Percentiles rank a stretch among this genome's conserved stretches.
Evolutionary conservation across 2,797 vertebrate species (phyloP).

Genomic region (Gila robusta): DNA sequence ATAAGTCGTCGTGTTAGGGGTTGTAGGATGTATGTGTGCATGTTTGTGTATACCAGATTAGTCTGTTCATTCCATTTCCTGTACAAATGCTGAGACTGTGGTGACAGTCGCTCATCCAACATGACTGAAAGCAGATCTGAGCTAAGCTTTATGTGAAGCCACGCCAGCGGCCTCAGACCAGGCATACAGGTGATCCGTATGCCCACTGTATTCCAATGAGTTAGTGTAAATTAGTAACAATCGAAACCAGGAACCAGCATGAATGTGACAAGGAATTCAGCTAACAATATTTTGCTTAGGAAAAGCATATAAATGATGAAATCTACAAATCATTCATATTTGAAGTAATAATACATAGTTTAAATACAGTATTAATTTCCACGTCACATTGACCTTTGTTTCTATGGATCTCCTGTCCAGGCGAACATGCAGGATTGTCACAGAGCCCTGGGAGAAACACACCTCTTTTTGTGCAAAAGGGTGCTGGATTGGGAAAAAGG

Average conservation of each 20-base stretch:
- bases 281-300: slow-evolving; percentile 35
- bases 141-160: slow-evolving; percentile 31
- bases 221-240: slow-evolving; percentile 69
- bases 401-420: slow-evolving; percentile 69
- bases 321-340: slow-evolving; percentile 6
- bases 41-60: slow-evolving; percentile 31
- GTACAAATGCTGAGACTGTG: slow-evolving; percentile 16
- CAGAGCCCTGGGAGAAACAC: slow-evolving; percentile 66
- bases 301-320: background rate
- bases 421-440: slow-evolving; percentile 78
- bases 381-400: slow-evolving; percentile 75
- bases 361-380: slow-evolving; percentile 59
- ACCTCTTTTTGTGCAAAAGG: slow-evolving; percentile 53
- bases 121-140: slow-evolving; percentile 45
- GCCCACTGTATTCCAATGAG: slow-evolving; percentile 46
- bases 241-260: slow-evolving; percentile 66
- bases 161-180: slow-evolving; percentile 39
- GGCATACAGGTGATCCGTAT: slow-evolving; percentile 38
- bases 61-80: slow-evolving; percentile 29
- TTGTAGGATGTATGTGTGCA: slow-evolving; percentile 15
- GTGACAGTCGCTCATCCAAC: slow-evolving; percentile 32
- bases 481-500: slow-evolving; percentile 63
- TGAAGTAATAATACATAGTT: background rate
- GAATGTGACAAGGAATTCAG: slow-evolving; percentile 73
- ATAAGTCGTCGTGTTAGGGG: slow-evolving; percentile 22